phyloP scores from a whole-genome alignment of 2,113 vertebrate genomes.

The Thamnaconus septentrionalis region DNA sequence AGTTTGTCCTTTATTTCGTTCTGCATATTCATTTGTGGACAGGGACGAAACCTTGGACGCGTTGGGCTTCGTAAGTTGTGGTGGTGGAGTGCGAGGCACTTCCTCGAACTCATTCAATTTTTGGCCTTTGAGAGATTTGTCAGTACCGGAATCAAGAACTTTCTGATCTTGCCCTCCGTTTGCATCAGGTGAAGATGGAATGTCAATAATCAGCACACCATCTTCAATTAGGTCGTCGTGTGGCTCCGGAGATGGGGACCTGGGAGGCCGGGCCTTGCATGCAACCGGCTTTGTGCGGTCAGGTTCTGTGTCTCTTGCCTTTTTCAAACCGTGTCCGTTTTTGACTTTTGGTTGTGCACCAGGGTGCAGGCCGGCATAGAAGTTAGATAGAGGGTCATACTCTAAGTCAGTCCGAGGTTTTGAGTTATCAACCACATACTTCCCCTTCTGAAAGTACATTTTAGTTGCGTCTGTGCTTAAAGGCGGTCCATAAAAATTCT shows the following conservation, averaged over 20 bases:
- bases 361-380: conserved; percentile 66
- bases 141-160: neutral
- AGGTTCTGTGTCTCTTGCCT: neutral
- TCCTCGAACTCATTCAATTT: neutral
- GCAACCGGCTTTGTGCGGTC: neutral
- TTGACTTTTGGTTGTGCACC: conserved; percentile 45
- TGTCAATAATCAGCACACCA: conserved; percentile 72
- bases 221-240: conserved; percentile 73
- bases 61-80: neutral
- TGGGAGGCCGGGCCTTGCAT: neutral
- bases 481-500: conserved; percentile 5
- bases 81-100: neutral
- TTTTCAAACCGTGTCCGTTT: conserved; percentile 30
- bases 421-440: conserved; percentile 71
- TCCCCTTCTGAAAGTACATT: conserved; percentile 22
- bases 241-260: conserved; percentile 3
- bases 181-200: conserved; percentile 39
- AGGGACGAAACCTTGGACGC: neutral
- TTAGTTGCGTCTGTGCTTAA: conserved; percentile 1
- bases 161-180: conserved; percentile 41
- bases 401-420: conserved; percentile 76
- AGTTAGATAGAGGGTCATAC: conserved; percentile 79
- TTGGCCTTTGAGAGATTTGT: neutral
- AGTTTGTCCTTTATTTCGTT: neutral
- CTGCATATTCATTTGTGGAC: neutral